phyloP scores from a whole-genome alignment of 2,888 invertebrate species.

The Cacoxenus indagator region DNA sequence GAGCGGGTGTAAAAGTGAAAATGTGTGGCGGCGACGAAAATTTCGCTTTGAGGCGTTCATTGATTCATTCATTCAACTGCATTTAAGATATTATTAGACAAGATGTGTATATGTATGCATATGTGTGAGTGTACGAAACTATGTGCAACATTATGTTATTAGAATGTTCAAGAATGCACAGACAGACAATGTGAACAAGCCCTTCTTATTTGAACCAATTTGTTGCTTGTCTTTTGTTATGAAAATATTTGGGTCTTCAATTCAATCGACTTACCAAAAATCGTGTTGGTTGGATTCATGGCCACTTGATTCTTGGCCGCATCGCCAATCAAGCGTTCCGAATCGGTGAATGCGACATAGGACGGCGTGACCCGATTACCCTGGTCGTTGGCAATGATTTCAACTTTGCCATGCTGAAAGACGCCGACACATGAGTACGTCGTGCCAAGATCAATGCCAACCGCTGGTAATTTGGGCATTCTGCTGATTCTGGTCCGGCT shows the following conservation, averaged over 20 bases:
- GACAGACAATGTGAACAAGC: background rate
- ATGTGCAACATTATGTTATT: background rate
- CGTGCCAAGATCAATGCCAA: constrained; percentile 85
- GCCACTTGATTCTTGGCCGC: constrained; percentile 89
- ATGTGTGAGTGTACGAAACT: background rate
- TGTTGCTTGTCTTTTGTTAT: background rate
- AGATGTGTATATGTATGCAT: too few relatives aligned
- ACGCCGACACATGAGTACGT: constrained; percentile 95
- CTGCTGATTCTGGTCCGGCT: constrained; percentile 5
- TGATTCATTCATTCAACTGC: background rate
- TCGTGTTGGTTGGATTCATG: constrained; percentile 92
- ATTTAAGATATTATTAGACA: background rate
- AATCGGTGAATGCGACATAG: constrained; percentile 86
- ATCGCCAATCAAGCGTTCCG: constrained; percentile 87
- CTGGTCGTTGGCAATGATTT: constrained; percentile 88
- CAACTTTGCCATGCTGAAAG: constrained; percentile 89
- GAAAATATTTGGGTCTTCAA: background rate
- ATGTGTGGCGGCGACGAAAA: background rate
- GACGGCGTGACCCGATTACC: constrained; percentile 86
- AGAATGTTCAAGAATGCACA: constrained; percentile 16
- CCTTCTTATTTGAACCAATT: background rate
- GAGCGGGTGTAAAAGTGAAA: background rate
- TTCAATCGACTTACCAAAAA: constrained; percentile 85
- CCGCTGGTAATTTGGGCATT: constrained; percentile 71
- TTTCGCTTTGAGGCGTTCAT: background rate